A percentile compares a stretch with the other conserved stretches of the same genome.
phyloP scores from a whole-genome alignment of 2,888 invertebrate genomes.

The Megaustenia siamemsis region DNA sequence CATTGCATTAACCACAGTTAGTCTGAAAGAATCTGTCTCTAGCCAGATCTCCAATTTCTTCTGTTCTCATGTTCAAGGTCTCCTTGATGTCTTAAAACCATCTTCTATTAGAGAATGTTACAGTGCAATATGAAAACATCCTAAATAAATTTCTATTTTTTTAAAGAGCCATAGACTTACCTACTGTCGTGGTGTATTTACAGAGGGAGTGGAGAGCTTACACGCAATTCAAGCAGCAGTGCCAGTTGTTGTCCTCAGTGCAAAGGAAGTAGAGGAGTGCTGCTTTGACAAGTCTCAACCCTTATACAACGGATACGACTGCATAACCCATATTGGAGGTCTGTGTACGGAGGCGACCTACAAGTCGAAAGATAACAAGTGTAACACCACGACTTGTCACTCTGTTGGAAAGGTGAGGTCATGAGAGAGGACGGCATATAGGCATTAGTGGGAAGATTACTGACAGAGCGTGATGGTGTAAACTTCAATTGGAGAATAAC shows the following conservation, averaged over 20 bases:
- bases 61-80: too few species aligned
- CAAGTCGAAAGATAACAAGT: slow-evolving; percentile 33
- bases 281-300: slow-evolving; percentile 22
- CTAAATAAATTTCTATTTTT: too few species aligned
- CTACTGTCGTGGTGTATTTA: neutral
- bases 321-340: slow-evolving; percentile 65
- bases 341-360: slow-evolving; percentile 63
- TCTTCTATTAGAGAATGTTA: too few species aligned
- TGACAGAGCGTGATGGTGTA: too few species aligned
- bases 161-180: too few species aligned
- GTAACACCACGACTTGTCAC: slow-evolving; percentile 60
- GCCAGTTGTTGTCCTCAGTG: slow-evolving; percentile 43
- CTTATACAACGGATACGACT: slow-evolving; percentile 56
- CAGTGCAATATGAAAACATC: too few species aligned
- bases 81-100: too few species aligned
- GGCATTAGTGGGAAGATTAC: too few species aligned
- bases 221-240: slow-evolving; percentile 48
- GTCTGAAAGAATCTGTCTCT: too few species aligned
- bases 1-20: too few species aligned
- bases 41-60: too few species aligned
- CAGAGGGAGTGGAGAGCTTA: slow-evolving; percentile 55
- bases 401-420: slow-evolving; percentile 60
- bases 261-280: slow-evolving; percentile 51
- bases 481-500: too few species aligned
- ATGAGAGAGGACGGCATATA: slow-evolving; percentile 55